A percentile compares a stretch with the other conserved stretches of the same genome.
Conservation (phyloP, 1,140 invertebrate genomes). For the Pseudomyrmex sp. region DNA sequence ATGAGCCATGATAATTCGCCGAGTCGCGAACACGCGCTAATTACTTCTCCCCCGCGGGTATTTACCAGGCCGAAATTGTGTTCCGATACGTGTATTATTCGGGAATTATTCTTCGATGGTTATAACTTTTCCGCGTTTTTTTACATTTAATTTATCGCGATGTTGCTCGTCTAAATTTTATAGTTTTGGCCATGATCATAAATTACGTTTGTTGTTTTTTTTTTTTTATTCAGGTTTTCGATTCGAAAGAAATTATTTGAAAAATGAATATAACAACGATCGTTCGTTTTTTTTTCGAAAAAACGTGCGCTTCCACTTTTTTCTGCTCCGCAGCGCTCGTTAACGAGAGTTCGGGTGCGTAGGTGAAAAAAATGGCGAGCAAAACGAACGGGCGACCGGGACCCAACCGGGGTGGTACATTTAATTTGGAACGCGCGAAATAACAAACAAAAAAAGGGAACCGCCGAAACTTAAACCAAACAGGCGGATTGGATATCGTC, state of each 20-base stretch:
- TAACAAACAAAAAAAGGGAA: conserved; percentile 72
- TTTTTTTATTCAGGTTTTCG: neutral
- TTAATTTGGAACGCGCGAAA: conserved; percentile 75
- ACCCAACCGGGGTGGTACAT: conserved; percentile 30
- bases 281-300: neutral
- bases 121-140: neutral
- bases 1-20: neutral
- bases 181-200: neutral
- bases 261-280: neutral
- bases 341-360: conserved; percentile 69
- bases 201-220: neutral
- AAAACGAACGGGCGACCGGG: conserved; percentile 40
- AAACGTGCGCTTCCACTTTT: conserved; percentile 40
- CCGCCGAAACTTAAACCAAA: conserved; percentile 72
- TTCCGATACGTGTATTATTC: neutral
- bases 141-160: neutral
- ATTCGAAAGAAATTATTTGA: conserved; percentile 31
- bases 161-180: neutral
- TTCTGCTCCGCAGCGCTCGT: conserved; percentile 30
- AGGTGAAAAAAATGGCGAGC: conserved; percentile 67
- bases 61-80: neutral
- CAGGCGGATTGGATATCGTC: conserved; percentile 73
- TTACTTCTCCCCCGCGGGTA: conserved; percentile 1
- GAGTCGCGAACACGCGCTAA: conserved; percentile 2
- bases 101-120: neutral